phyloP scores from a whole-genome alignment of 1,140 invertebrate species.

The Procambarus virginalis region DNA sequence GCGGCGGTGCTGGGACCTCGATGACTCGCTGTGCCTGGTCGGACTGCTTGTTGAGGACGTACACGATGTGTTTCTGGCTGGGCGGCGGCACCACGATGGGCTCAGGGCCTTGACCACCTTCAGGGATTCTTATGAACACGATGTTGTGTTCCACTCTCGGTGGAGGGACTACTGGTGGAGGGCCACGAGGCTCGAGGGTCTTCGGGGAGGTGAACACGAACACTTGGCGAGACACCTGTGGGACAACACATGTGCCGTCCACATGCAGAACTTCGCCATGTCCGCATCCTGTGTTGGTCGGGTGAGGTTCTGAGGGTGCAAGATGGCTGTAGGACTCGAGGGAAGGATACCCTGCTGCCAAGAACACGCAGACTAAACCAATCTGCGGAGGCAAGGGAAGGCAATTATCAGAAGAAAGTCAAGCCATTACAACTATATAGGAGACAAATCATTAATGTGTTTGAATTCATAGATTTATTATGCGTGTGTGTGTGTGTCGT shows the following conservation, averaged over 20 bases:
- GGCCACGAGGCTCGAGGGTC: background rate
- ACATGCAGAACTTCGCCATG: constrained; percentile 6
- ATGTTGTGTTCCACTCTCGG: constrained; percentile 55
- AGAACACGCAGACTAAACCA: background rate
- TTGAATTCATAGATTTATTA: no score
- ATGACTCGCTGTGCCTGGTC: background rate
- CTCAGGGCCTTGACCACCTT: constrained; percentile 9
- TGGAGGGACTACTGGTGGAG: constrained; percentile 9
- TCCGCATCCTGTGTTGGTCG: background rate
- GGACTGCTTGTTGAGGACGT: constrained; percentile 61
- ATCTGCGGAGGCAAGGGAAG: no score
- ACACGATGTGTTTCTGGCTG: constrained; percentile 48
- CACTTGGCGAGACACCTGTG: background rate
- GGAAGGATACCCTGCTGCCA: background rate
- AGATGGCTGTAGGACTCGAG: background rate
- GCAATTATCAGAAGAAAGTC: no score
- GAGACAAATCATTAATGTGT: no score
- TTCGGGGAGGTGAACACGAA: background rate
- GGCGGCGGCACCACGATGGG: constrained; percentile 67
- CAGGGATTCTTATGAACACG: constrained; percentile 41
- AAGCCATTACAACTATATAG: no score
- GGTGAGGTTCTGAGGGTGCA: background rate
- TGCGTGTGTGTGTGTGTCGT: no score
- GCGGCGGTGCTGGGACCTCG: background rate
- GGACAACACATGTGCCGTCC: background rate